phyloP scores from a whole-genome alignment of 2,113 vertebrate genomes.

The Madoqua kirkii region DNA sequence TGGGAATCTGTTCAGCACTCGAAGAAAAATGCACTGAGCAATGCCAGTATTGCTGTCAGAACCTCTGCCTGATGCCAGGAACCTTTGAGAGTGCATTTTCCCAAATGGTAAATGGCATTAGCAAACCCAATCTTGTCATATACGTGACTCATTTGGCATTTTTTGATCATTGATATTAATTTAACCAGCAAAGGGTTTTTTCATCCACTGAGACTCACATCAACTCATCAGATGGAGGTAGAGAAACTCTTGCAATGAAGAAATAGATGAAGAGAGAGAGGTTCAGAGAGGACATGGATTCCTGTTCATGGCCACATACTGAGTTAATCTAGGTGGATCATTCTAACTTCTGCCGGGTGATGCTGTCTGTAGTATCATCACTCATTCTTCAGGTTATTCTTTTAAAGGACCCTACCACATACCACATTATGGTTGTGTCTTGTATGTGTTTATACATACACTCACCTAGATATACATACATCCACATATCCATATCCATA shows the following conservation, averaged over 20 bases:
- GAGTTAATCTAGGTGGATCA: background rate
- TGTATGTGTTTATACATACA: background rate
- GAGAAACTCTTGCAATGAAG: background rate
- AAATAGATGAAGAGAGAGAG: background rate
- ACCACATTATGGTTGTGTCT: background rate
- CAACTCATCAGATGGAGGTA: background rate
- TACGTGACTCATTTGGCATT: background rate
- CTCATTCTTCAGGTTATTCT: background rate
- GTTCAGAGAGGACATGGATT: background rate
- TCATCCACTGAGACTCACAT: background rate
- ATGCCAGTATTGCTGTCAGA: background rate
- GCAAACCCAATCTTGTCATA: slow-evolving; percentile 10
- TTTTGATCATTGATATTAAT: background rate
- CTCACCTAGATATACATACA: background rate
- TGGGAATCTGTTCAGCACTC: background rate
- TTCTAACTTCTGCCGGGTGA: background rate
- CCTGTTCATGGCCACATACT: background rate
- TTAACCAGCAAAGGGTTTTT: background rate
- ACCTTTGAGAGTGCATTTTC: background rate
- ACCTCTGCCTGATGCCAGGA: background rate
- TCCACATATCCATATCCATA: too few species aligned
- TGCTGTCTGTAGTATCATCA: background rate
- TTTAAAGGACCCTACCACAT: background rate
- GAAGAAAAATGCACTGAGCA: background rate
- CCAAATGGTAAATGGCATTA: background rate